These are phyloP conservation scores for Strigamia crassipes DNA, from an alignment of 2,888 invertebrate species.

Conservation along the genomic window DNA sequence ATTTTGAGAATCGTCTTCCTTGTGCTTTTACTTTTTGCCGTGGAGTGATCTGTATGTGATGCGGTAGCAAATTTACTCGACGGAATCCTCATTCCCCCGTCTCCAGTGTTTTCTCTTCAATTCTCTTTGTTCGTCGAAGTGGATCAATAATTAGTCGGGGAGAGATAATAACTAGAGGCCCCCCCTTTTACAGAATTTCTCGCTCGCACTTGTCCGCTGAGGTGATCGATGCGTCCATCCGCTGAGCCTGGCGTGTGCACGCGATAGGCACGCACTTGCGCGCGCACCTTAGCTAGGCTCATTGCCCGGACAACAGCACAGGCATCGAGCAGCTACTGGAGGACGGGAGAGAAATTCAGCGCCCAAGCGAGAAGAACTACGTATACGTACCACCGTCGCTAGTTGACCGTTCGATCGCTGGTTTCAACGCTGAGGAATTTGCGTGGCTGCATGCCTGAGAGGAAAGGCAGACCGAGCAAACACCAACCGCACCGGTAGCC, in stretches of 20 bases:
- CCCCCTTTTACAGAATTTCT: constrained; percentile 1
- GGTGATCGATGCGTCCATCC: constrained; percentile 42
- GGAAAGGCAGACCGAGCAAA: constrained; percentile 1
- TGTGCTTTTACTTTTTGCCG: neutral
- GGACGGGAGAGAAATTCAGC: constrained; percentile 14
- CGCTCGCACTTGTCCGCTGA: constrained; percentile 38
- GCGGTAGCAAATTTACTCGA: neutral
- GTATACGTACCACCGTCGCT: neutral
- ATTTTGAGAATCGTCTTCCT: neutral
- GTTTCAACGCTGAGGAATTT: constrained; percentile 23
- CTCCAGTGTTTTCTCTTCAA: constrained; percentile 35
- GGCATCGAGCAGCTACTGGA: constrained; percentile 27
- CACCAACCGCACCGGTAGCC: neutral
- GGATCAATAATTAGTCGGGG: constrained; percentile 37
- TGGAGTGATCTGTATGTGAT: constrained; percentile 40
- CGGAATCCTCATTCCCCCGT: constrained; percentile 4
- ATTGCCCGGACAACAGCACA: constrained; percentile 38
- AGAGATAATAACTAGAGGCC: constrained; percentile 21
- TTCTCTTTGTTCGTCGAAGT: constrained; percentile 36
- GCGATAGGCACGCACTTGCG: constrained; percentile 37
- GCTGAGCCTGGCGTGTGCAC: constrained; percentile 38
- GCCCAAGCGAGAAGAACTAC: neutral
- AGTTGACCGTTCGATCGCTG: constrained; percentile 4
- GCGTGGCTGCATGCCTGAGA: constrained; percentile 35
- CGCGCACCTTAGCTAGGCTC: constrained; percentile 27